These are phyloP conservation scores for Drosophila bocqueti DNA, from an alignment of 1,140 invertebrate species.

Conservation along the genomic window DNA sequence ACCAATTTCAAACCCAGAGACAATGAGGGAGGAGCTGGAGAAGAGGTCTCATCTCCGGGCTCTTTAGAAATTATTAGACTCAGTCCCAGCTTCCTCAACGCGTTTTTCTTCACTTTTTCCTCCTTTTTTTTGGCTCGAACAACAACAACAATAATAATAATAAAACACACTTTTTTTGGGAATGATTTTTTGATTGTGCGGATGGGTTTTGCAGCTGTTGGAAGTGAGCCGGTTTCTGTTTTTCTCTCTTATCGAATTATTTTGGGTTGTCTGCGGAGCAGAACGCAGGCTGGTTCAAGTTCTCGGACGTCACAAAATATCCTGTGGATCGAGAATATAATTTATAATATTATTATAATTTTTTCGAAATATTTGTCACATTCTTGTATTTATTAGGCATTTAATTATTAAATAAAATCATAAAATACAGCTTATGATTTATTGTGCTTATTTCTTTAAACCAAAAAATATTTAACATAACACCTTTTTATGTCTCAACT, in stretches of 20 bases:
- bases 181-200: conserved; percentile 50
- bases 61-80: conserved; percentile 69
- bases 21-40: conserved; percentile 37
- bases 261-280: not conserved
- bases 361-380: not conserved
- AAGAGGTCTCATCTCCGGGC: conserved; percentile 22
- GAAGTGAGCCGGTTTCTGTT: conserved; percentile 59
- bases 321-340: not conserved
- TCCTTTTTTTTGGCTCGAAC: conserved; percentile 28
- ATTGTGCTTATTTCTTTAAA: too few species aligned
- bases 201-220: conserved; percentile 64
- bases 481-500: too few species aligned
- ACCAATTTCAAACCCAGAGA: conserved; percentile 41
- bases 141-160: conserved; percentile 9
- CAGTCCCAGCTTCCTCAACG: conserved; percentile 2
- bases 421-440: too few species aligned
- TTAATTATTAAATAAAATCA: not conserved
- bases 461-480: too few species aligned
- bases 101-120: conserved; percentile 23
- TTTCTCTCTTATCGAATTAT: conserved; percentile 22
- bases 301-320: conserved; percentile 14
- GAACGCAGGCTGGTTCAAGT: conserved; percentile 7
- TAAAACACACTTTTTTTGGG: conserved; percentile 37
- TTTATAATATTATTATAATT: not conserved
- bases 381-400: not conserved